Base-by-base conservation (phyloP, 2,113 vertebrate genomes). In the Phycodurus eques region DNA sequence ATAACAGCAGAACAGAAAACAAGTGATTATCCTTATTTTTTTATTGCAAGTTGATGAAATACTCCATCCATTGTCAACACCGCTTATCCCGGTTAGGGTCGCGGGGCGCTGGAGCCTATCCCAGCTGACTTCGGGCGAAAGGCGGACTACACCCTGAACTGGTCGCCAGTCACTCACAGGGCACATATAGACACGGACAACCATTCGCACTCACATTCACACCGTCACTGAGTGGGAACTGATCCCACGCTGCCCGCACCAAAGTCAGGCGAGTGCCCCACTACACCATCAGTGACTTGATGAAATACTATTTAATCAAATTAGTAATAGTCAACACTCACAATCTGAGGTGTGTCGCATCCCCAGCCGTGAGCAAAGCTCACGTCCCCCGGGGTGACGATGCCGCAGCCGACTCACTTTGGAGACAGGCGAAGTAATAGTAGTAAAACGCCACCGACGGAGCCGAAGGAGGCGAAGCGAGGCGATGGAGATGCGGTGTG, bases 341-440 rank as follows among this genome's bases (percentile, higher is more conserved):
- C 88, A 74, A 67, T 31, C 67, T 78, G 72, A 76, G 73, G 43
- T 44, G 62, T 66, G 74, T 59, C 63, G 74, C 63, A 82, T 82
- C 68, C 70, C 15, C 67, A 33, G 66, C 51, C 43, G 71, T 77
- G 72, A 64, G 19, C 68, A 80, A 27, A 80, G 75, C 77, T 83
- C 67, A 74, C 61, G 70, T 85, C 87, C 14, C 71, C 75, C 76
- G 83, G 85, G 86, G 71, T 70, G 74, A 78, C 68, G 87, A 83
- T 79, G 85, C 81, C 76, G 76, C 73, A 68, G 82, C 75, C 82
- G 76, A 86, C 75, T 82, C 80, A 77, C 79, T 77, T 65, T 61
- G 20, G 66, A 84, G 46, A 73, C 68, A 60, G 46, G 62, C 57
- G 70, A 12, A 69, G 7, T 11, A 63, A 70, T 44, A 47, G 63